Percentiles rank a stretch among this genome's conserved stretches.
Conservation (phyloP, 2,888 invertebrate genomes). For the Ophioninae sp. region DNA sequence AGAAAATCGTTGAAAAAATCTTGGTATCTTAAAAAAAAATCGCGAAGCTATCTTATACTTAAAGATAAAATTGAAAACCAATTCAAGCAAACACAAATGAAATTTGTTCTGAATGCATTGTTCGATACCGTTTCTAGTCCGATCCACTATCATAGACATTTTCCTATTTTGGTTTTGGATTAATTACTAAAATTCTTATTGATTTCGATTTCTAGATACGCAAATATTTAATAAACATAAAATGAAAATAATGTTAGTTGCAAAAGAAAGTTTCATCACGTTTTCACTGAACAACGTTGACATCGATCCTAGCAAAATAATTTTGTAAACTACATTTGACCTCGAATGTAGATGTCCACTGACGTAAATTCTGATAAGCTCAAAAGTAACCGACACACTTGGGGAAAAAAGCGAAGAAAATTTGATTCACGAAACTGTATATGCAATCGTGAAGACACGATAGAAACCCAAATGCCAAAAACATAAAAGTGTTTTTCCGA, state of each 20-base stretch:
- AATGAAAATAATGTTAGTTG: background rate
- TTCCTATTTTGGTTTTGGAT: background rate
- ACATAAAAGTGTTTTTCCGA: background rate
- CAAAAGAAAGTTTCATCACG: background rate
- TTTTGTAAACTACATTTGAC: background rate
- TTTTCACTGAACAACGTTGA: background rate
- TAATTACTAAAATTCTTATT: background rate
- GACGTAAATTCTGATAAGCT: background rate
- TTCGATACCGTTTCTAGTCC: background rate
- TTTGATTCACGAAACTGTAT: too few species aligned
- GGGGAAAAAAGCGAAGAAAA: background rate
- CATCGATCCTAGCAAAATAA: constrained; percentile 10
- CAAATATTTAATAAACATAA: background rate
- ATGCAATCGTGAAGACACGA: too few species aligned
- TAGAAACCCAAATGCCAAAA: background rate
- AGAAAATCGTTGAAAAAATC: background rate
- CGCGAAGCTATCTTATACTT: background rate
- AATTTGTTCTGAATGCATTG: background rate
- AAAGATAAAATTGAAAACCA: background rate
- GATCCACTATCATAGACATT: background rate
- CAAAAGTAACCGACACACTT: background rate
- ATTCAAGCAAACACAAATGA: background rate
- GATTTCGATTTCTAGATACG: background rate
- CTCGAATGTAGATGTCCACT: background rate
- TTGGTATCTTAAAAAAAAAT: background rate